Base-by-base conservation (phyloP, 23 tunicate genomes). In the Botrylloides violaceus region DNA sequence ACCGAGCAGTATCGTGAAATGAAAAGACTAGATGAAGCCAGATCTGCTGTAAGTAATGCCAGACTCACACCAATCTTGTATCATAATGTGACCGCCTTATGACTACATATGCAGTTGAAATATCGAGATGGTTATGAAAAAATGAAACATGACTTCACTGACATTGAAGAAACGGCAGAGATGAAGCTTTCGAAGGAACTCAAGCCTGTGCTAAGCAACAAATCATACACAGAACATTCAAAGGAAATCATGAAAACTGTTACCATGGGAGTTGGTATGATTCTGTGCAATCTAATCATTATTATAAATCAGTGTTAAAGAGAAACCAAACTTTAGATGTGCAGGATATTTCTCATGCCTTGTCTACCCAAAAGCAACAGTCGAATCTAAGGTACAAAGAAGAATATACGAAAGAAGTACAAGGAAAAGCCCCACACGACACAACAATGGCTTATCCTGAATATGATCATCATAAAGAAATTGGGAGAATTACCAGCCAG, bases 71-170 rank as follows among this genome's bases (percentile, higher is more conserved):
- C 53, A 15, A n/a, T n/a, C n/a, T n/a, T n/a, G n/a, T n/a, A n/a
- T n/a, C n/a, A n/a, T 12, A 59, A 23, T 59, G 23, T 59, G 6
- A 7, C 18, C 21, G 9, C 9, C 27, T 20, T 28, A 29, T 37
- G 61, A 25, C 18, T 73, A 37, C n/a, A 27, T 33, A 3, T 28
- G 12, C 21, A 87, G 96, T 71, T 76, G 20, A 81, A 82, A 64
- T 88, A 88, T 64, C 81, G 71, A 35, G 76, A 78, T 36, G 91
- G 75, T 23, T 90, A 83, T 79, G 97, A 90, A 68, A 90, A 82
- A 60, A 78, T 68, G 56, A 78, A 55, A 74, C 80, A 64, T 30
- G 79, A 76, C 50, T 59, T 71, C n/a, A 81, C 83, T 32, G 61
- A 36, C 2, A 72, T 77, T 48, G 61, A 70, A 26, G 95, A 86